Evolutionary conservation across 2,888 invertebrate species (phyloP).

Genomic region (Drosophila pseudotalamancana): DNA sequence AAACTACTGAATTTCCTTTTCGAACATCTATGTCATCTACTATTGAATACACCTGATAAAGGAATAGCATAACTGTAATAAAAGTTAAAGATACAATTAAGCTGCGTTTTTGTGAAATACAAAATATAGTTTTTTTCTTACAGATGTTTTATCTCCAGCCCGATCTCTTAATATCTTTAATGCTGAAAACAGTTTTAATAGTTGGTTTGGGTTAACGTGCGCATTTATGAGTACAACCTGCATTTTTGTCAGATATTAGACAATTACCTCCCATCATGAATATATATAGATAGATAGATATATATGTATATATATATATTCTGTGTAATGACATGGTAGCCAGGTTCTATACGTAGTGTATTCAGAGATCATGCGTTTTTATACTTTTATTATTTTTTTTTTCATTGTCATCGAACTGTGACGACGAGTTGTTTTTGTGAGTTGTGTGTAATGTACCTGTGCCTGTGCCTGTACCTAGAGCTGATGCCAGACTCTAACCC

Average conservation of each 20-base stretch:
- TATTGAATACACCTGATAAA: no score
- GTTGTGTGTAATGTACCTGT: slow-evolving; percentile 63
- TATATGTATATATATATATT: slow-evolving; percentile 2
- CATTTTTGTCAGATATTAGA: slow-evolving; percentile 44
- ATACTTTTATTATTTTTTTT: slow-evolving; percentile 45
- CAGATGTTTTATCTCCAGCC: slow-evolving; percentile 1
- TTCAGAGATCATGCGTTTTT: slow-evolving; percentile 39
- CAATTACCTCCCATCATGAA: slow-evolving; percentile 17
- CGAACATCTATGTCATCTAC: no score
- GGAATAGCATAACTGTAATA: no score
- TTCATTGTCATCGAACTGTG: slow-evolving; percentile 72
- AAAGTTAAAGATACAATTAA: no score
- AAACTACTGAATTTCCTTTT: no score
- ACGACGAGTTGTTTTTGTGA: slow-evolving; percentile 60
- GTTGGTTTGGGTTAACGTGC: slow-evolving; percentile 3
- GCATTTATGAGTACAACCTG: slow-evolving; percentile 16
- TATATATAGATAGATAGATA: background rate
- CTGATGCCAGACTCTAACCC: slow-evolving; percentile 45
- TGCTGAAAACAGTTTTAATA: slow-evolving; percentile 11
- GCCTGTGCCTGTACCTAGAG: slow-evolving; percentile 61
- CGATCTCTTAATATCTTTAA: slow-evolving; percentile 9
- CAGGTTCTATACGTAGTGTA: slow-evolving; percentile 27
- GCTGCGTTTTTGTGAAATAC: no score
- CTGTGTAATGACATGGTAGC: slow-evolving; percentile 30
- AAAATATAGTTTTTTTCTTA: no score